Evolutionary conservation across 2,888 invertebrate genomes (phyloP).

Genomic region (Sturmia bella): DNA sequence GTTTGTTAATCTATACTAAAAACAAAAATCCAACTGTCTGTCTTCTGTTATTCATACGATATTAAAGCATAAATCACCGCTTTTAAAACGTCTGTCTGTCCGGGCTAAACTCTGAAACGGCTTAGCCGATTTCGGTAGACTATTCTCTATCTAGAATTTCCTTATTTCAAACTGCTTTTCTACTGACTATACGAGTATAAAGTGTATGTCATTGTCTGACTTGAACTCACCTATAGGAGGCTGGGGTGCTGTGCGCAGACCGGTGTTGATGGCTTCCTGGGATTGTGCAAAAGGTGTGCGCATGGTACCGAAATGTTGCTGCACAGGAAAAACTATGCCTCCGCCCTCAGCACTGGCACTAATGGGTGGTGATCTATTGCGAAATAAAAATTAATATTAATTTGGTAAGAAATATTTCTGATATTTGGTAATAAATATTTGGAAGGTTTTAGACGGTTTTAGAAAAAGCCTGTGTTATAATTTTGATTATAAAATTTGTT

Average conservation of each 20-base stretch:
- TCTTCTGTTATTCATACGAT: too few species aligned
- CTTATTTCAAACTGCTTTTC: too few species aligned
- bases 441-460: constrained; percentile 19
- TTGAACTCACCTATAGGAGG: constrained; percentile 79
- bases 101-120: too few species aligned
- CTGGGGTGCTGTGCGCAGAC: constrained; percentile 79
- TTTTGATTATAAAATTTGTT: constrained; percentile 13
- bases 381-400: constrained; percentile 19
- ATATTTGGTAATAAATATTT: neutral
- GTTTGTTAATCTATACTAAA: too few species aligned
- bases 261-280: constrained; percentile 77
- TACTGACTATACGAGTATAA: too few species aligned
- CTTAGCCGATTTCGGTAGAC: too few species aligned
- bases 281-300: constrained; percentile 79
- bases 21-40: too few species aligned
- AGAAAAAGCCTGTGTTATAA: constrained; percentile 34
- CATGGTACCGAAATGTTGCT: constrained; percentile 81
- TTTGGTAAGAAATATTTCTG: neutral
- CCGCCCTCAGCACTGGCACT: constrained; percentile 75
- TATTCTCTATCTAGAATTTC: too few species aligned
- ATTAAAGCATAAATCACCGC: too few species aligned
- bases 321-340: constrained; percentile 78
- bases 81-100: too few species aligned
- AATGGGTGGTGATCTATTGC: constrained; percentile 80
- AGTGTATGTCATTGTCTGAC: too few species aligned